Conservation (phyloP, 2,797 vertebrate genomes). For the Enteromius afrohamiltoni region DNA sequence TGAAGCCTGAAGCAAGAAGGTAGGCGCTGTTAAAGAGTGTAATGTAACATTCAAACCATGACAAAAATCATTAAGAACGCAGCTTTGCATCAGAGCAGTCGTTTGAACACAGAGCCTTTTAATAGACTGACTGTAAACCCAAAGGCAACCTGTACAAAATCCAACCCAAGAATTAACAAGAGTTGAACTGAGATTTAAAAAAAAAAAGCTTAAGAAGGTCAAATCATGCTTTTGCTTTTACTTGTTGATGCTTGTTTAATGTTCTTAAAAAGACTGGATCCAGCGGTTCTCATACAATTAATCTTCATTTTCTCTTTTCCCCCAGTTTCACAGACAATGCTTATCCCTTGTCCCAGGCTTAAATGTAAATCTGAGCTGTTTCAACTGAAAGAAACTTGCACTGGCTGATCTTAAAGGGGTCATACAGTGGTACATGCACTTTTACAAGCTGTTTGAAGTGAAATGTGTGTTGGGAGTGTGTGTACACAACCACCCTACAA, state of each 20-base stretch:
- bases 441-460: too few relatives aligned
- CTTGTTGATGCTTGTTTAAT: not conserved
- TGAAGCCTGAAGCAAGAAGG: not conserved
- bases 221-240: not conserved
- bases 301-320: too few relatives aligned
- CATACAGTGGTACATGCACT: too few relatives aligned
- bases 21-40: not conserved
- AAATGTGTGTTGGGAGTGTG: too few relatives aligned
- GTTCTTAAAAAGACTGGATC: not conserved
- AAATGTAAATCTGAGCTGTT: too few relatives aligned
- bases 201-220: not conserved
- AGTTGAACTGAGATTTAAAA: not conserved
- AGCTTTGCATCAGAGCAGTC: not conserved
- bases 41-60: not conserved
- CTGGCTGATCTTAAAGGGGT: too few relatives aligned
- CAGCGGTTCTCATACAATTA: not conserved
- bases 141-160: slow-evolving; percentile 4
- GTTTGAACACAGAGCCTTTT: not conserved
- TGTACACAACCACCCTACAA: too few relatives aligned
- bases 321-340: too few relatives aligned
- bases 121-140: not conserved
- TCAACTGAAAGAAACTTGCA: too few relatives aligned
- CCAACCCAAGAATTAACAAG: not conserved
- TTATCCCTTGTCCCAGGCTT: too few relatives aligned
- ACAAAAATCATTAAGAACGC: not conserved